Evolutionary conservation across 2,888 invertebrate genomes (phyloP).

Genomic region (Esperia sulphurella): DNA sequence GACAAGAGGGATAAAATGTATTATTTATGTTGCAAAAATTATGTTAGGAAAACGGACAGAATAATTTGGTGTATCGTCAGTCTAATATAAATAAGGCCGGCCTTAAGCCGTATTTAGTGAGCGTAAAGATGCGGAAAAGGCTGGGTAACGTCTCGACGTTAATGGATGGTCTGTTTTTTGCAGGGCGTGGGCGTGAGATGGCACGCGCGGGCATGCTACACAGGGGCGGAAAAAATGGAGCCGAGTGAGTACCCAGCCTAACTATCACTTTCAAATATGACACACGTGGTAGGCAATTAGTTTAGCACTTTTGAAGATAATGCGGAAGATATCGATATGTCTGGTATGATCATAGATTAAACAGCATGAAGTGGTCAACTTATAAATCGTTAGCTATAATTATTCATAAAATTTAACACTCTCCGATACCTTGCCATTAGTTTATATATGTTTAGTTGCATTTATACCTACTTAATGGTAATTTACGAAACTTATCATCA

Average conservation of each 20-base stretch:
- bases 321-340: no score
- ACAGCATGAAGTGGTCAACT: no score
- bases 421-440: no score
- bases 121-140: conserved; percentile 56
- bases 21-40: conserved; percentile 33
- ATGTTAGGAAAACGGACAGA: conserved; percentile 22
- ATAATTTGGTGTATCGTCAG: conserved; percentile 42
- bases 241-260: conserved; percentile 80
- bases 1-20: conserved; percentile 18
- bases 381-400: no score
- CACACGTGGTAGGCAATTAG: not conserved
- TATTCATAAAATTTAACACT: no score
- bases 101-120: conserved; percentile 53
- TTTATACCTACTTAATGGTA: no score
- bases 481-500: no score
- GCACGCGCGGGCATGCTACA: conserved; percentile 88
- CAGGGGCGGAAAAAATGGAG: conserved; percentile 86
- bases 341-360: no score
- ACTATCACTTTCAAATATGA: not conserved
- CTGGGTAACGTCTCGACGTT: conserved; percentile 48
- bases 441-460: no score
- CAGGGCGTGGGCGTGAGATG: conserved; percentile 83
- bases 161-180: conserved; percentile 66
- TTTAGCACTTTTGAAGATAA: no score
- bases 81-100: conserved; percentile 45